Base-by-base conservation (phyloP, 1,140 invertebrate species). In the Cydia amplana region DNA sequence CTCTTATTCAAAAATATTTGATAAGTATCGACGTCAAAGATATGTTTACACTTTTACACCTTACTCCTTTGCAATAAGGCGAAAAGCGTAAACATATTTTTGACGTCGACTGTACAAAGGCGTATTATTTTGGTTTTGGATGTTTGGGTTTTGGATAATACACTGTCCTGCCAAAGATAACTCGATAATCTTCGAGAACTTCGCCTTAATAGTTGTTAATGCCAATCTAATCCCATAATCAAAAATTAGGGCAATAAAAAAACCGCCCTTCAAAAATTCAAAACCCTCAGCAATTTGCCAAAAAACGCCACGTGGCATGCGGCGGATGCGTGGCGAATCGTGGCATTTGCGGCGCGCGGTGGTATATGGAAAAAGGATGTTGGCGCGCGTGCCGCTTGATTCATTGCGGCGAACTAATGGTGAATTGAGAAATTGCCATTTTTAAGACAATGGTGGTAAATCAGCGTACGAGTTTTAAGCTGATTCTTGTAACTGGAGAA, bases 341-440 rank as follows among this genome's bases (percentile, higher is more conserved):
- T 28, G n/a, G 55, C 20, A 18, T 60, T 23, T 23, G 55, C 55
- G 55, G 79, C 80, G 77, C 74, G 74, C 79, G 80, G 75, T 74
- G 46, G 23, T 78, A 80, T 82, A 84, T 82, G 82, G 82, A 75
- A 76, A 77, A 80, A 79, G 79, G 80, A 84, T 84, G 82, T 84
- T 25, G 74, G 40, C 78, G 23, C 83, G 76, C 83, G 83, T 84
- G 83, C 18, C 79, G 60, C 12, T 64, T 81, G 75, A 81, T 75
- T 76, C 75, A 82, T 75, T 32, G 72, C 51, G 74, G 73, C 70
- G 51, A 60, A 67, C 12, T 36, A 67, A n/a, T 36, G 64, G 16
- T 5, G 63, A 1, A n/a, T 6, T 67, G 64, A 28, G 18, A 70
- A 60, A 23, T 60, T 60, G 55, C 20, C 23, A n/a, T 12, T 60